These are phyloP conservation scores for Acrossocheilus wenchowensis DNA, from an alignment of 2,797 vertebrate species.

Conservation along the genomic window DNA sequence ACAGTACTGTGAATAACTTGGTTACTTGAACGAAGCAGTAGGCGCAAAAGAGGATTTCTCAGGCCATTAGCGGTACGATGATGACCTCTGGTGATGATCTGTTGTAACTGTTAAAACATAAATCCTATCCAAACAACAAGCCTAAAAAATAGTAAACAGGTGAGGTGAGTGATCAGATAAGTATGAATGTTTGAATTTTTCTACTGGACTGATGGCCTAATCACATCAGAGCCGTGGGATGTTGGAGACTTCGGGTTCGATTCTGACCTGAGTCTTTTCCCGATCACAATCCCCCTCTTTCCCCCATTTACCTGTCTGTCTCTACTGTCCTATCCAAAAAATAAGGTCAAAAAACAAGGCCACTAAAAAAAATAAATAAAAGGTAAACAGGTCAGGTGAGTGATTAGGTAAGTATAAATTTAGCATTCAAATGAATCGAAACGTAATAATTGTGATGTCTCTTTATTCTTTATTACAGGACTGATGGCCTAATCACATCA, in stretches of 20 bases:
- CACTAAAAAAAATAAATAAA: background rate
- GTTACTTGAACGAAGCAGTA: background rate
- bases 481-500: background rate
- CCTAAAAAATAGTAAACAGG: background rate
- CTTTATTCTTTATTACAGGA: background rate
- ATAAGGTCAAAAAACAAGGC: background rate
- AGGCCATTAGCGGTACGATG: background rate
- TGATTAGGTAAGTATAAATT: background rate
- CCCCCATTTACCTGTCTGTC: background rate
- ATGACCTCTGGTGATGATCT: conserved; percentile 1
- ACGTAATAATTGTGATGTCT: background rate
- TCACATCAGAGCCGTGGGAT: background rate
- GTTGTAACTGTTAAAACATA: background rate
- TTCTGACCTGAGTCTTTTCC: background rate
- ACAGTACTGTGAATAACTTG: background rate
- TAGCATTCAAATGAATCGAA: background rate
- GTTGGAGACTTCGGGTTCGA: background rate
- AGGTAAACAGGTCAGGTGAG: background rate
- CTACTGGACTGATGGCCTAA: background rate
- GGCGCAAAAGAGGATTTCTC: background rate
- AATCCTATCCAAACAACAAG: background rate
- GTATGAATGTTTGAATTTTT: no score
- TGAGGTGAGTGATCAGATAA: background rate
- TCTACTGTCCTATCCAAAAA: background rate
- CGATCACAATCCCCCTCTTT: background rate